Evolutionary conservation across 2,797 vertebrate genomes (phyloP).

Genomic region (Chlorospingus flavigularis): DNA sequence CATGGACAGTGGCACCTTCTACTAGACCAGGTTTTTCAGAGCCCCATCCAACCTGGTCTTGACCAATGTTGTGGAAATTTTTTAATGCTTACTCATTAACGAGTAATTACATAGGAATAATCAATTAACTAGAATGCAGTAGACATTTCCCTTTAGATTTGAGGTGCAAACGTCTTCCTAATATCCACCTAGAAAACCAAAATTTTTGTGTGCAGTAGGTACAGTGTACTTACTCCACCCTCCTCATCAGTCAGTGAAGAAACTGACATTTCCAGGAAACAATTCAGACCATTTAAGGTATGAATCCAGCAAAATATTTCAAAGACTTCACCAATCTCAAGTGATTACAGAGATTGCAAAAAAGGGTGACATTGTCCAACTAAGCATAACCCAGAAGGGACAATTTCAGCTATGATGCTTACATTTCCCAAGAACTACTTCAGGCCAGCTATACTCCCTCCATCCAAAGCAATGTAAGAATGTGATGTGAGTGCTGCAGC

Average conservation of each 20-base stretch:
- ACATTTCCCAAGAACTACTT: not conserved
- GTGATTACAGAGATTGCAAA: not conserved
- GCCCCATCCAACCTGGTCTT: not conserved
- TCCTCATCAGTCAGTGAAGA: not conserved
- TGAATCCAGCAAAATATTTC: not conserved
- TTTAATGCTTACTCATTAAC: not conserved
- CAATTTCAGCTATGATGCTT: not conserved
- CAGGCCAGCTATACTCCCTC: accelerated
- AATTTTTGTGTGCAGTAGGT: not conserved
- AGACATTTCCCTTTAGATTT: not conserved
- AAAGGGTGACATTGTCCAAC: not conserved
- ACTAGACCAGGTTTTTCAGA: not conserved
- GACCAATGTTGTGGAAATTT: not conserved
- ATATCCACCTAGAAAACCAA: not conserved
- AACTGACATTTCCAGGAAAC: not conserved
- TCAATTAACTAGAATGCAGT: not conserved
- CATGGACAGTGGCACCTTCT: not conserved
- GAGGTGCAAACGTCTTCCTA: not conserved
- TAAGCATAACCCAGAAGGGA: not conserved
- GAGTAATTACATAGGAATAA: not conserved
- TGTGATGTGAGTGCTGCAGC: not conserved
- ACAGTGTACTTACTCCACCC: not conserved
- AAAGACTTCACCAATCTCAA: not conserved
- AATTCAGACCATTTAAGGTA: not conserved
- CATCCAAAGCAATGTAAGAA: not conserved